phyloP scores from a whole-genome alignment of 2,888 invertebrate species.

The Aporophyla lueneburgensis region DNA sequence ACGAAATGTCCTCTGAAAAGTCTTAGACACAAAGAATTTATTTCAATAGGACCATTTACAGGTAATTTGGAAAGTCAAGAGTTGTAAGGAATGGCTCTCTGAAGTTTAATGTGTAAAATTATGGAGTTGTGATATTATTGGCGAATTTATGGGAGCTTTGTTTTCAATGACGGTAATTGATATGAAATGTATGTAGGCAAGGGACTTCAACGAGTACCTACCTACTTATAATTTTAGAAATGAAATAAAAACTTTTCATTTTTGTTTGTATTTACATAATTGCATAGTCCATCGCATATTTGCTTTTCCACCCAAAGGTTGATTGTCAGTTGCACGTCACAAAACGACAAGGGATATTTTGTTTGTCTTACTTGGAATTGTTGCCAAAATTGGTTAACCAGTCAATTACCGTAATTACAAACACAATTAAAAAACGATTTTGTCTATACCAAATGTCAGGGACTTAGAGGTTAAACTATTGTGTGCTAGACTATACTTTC shows the following conservation, averaged over 20 bases:
- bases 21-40: constrained; percentile 18
- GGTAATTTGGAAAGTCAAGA: constrained; percentile 27
- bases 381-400: neutral
- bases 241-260: neutral
- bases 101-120: constrained; percentile 24
- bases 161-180: neutral
- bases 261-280: neutral
- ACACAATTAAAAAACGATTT: no score
- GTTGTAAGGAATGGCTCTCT: constrained; percentile 11
- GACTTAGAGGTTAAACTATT: no score
- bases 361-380: neutral
- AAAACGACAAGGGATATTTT: neutral
- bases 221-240: neutral
- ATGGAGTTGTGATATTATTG: neutral
- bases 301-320: neutral
- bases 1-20: constrained; percentile 5
- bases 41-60: constrained; percentile 22
- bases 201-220: neutral
- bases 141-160: neutral
- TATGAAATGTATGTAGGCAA: neutral
- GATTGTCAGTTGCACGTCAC: neutral
- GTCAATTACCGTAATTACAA: no score
- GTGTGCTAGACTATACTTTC: neutral
- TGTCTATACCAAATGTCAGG: no score
- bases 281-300: neutral